Conservation (phyloP, 2,113 vertebrate species). For the Semnornis frantzii region DNA sequence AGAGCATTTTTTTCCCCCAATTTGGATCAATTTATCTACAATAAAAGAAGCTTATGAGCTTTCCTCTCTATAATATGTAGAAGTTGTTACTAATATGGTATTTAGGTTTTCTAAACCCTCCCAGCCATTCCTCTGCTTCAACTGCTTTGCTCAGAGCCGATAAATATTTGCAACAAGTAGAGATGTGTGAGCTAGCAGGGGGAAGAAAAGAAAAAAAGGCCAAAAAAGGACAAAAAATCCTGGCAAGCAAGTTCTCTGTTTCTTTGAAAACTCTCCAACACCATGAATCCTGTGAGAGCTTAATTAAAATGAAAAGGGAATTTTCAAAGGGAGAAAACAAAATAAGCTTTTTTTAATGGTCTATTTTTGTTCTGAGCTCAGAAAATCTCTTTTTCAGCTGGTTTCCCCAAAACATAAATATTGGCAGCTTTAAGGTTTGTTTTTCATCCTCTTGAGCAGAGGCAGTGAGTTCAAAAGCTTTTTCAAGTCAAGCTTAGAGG, state of each 20-base stretch:
- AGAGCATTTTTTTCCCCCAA: neutral
- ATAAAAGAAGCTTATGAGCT: neutral
- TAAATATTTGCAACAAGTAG: constrained; percentile 41
- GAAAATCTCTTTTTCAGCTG: constrained; percentile 21
- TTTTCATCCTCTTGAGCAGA: constrained; percentile 53
- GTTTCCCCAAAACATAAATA: constrained; percentile 46
- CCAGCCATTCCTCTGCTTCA: neutral
- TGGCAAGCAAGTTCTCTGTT: constrained; percentile 33
- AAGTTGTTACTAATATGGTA: constrained; percentile 19
- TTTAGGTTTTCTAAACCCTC: constrained; percentile 27
- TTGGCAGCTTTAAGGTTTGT: constrained; percentile 26
- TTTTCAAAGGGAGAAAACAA: constrained; percentile 49
- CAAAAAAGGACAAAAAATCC: neutral
- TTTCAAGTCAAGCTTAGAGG: constrained; percentile 26
- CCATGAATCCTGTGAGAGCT: constrained; percentile 46
- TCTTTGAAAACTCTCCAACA: constrained; percentile 64
- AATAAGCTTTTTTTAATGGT: constrained; percentile 52
- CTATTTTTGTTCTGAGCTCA: constrained; percentile 42
- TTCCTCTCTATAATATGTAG: neutral
- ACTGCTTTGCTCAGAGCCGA: constrained; percentile 27
- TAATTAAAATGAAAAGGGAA: constrained; percentile 63
- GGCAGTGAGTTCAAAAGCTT: constrained; percentile 59
- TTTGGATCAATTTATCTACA: neutral
- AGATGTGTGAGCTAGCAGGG: neutral
- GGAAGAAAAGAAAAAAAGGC: accelerated